A percentile compares a stretch with the other conserved stretches of the same genome.
Evolutionary conservation across 2,888 invertebrate genomes (phyloP).

Genomic region (Aphidoletes aphidimyza): DNA sequence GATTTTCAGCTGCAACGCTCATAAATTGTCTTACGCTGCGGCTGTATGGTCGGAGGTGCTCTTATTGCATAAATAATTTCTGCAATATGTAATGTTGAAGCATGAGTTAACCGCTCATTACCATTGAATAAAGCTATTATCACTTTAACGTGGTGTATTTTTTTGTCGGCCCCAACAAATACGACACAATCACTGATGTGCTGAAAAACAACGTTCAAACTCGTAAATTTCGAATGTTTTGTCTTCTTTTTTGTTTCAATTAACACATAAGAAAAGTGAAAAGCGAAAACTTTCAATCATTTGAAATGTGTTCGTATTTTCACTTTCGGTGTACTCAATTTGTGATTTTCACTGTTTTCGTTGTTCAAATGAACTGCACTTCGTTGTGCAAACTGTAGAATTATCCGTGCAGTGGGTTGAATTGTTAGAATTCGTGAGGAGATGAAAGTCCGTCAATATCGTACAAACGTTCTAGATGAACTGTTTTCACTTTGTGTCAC

Average conservation of each 20-base stretch:
- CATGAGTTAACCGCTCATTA: slow-evolving; percentile 15
- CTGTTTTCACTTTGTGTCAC: background rate
- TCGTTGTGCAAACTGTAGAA: too few relatives aligned
- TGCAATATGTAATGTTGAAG: background rate
- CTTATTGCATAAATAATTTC: slow-evolving; percentile 46
- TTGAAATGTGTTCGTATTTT: too few relatives aligned
- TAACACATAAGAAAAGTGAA: too few relatives aligned
- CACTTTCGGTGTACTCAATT: too few relatives aligned
- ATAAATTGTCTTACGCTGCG: slow-evolving; percentile 36
- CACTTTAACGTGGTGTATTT: background rate
- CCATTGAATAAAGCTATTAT: background rate
- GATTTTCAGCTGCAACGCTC: background rate
- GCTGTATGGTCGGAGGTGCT: background rate
- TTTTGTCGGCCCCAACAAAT: background rate
- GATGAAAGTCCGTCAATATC: background rate
- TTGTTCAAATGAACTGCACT: too few relatives aligned
- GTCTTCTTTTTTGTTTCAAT: too few relatives aligned
- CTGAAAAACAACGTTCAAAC: background rate
- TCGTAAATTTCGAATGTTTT: slow-evolving; percentile 11
- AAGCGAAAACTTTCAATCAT: too few relatives aligned
- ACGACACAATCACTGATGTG: background rate
- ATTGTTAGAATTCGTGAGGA: too few relatives aligned
- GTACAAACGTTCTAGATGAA: background rate
- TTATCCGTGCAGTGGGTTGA: too few relatives aligned
- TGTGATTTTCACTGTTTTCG: too few relatives aligned